phyloP scores from a whole-genome alignment of 2,113 vertebrate species.

The Theristicus caerulescens region DNA sequence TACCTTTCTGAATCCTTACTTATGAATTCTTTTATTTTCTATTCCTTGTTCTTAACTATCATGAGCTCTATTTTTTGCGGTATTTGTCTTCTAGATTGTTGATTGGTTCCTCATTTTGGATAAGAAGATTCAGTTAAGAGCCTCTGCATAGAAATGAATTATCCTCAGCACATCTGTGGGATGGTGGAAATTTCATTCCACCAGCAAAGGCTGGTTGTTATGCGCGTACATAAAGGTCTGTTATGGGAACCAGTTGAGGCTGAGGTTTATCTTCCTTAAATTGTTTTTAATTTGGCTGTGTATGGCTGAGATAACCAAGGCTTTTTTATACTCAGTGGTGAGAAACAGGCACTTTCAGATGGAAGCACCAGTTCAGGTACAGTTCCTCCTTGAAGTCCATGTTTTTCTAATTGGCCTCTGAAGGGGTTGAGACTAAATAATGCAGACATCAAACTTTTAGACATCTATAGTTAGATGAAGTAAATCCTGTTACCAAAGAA shows the following conservation, averaged over 20 bases:
- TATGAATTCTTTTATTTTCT: not conserved
- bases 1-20: not conserved
- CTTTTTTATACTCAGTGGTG: not conserved
- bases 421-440: not conserved
- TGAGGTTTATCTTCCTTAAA: not conserved
- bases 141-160: not conserved
- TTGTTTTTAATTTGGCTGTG: not conserved
- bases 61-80: not conserved
- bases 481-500: not conserved
- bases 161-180: not conserved
- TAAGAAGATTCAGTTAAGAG: constrained; percentile 1
- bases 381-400: not conserved
- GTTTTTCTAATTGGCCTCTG: not conserved
- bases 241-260: not conserved
- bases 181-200: not conserved
- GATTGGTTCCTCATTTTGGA: constrained; percentile 1
- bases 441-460: not conserved
- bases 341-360: not conserved
- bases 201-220: not conserved
- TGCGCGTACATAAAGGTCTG: fast-evolving
- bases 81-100: constrained; percentile 17
- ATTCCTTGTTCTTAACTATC: not conserved
- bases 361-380: not conserved
- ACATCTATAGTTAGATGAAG: not conserved
- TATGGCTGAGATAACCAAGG: not conserved